Percentiles rank a stretch among this genome's conserved stretches.
These are phyloP conservation scores for Nymphicus hollandicus DNA, from an alignment of 2,113 vertebrate genomes.

Conservation along the genomic window DNA sequence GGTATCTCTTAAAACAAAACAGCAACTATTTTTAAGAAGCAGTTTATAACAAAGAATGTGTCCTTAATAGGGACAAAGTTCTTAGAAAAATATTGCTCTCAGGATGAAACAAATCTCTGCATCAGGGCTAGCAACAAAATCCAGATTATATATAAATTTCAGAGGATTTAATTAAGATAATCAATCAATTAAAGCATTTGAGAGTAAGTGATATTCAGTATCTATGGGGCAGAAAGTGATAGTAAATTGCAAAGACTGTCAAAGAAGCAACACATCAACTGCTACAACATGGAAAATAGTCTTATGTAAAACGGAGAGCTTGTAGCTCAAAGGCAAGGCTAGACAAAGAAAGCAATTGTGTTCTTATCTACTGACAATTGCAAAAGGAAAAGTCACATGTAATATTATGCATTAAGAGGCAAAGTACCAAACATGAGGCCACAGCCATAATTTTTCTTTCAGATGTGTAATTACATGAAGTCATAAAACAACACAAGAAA, in stretches of 20 bases:
- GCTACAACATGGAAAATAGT: neutral
- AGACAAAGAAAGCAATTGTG: slow-evolving; percentile 53
- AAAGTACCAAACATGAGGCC: slow-evolving; percentile 25
- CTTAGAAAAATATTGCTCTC: neutral
- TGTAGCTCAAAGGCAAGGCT: slow-evolving; percentile 8
- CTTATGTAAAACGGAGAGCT: neutral
- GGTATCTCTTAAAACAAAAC: neutral
- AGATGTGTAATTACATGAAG: slow-evolving; percentile 28
- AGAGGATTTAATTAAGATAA: neutral
- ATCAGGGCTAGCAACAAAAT: neutral
- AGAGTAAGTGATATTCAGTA: neutral
- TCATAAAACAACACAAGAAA: neutral
- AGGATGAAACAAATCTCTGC: neutral
- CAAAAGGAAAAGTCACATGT: slow-evolving; percentile 48
- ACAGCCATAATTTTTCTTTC: slow-evolving; percentile 41
- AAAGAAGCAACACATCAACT: neutral
- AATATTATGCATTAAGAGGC: slow-evolving; percentile 25
- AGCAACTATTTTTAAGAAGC: neutral
- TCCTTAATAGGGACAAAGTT: neutral
- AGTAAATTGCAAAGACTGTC: neutral
- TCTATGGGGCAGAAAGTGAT: neutral
- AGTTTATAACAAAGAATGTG: neutral
- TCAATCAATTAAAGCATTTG: neutral
- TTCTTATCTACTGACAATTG: slow-evolving; percentile 41
- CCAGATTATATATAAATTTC: neutral